Base-by-base conservation (phyloP, 2,888 invertebrate genomes). In the Trichopoda pennipes region DNA sequence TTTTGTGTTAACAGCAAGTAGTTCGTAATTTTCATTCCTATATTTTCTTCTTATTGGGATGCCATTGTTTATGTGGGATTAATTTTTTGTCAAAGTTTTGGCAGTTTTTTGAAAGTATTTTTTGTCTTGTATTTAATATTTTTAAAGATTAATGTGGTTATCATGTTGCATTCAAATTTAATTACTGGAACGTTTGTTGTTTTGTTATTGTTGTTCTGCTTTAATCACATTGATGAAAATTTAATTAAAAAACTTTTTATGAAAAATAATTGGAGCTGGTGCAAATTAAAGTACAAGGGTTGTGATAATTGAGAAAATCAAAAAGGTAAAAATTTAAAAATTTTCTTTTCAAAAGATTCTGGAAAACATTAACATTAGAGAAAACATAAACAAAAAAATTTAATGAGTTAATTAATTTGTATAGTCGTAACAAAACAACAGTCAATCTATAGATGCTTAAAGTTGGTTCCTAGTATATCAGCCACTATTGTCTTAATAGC, bases 91-190 rank as follows among this genome's bases (percentile, higher is more conserved):
- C 60, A 82, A 82, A 72, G 82, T 76, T 75, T 68, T 42, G 44
- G 78, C 44, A 10, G 19, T 64, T 47, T 77, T 78, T 64, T 0
- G 76, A 42, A 6, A 16, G 28, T 58, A 17, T 61, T 68, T 80
- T 69, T 49, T 55, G 23, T 56, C 70, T 69, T 63, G 69, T 63
- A 53, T 70, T 70, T 72, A 76, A 83, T 60, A 74, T 77, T 75
- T n/a, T 76, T 80, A 68, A 68, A 84, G 85, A 86, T 86, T 85
- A 86, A 86, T 86, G 86, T 83, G 81, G 85, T 85, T 86, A 80
- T 86, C 86, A 85, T 85, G 86, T 86, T 86, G 84, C 85, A 86
- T 66, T 82, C 60, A 85, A 85, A 85, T 86, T 85, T 83, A 85
- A 85, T 86, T 85, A 85, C 76, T 72, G 28, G 8, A 14, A 73